Conservation (phyloP, 2,888 invertebrate species). For the Smittia sp. region DNA sequence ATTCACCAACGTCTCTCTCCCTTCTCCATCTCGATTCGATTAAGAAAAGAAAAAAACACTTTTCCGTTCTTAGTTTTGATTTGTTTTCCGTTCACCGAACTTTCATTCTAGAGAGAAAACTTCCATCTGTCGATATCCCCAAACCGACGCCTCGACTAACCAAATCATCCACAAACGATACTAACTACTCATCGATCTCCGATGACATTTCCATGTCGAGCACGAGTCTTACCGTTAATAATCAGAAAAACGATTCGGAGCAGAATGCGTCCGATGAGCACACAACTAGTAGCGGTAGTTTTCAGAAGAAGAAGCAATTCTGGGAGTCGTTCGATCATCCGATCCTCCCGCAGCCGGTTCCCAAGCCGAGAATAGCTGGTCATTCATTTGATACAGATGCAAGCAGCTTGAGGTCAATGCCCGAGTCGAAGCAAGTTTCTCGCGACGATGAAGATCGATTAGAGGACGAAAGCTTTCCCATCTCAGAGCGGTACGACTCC, state of each 20-base stretch:
- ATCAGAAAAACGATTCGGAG: conserved; percentile 21
- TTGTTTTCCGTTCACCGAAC: conserved; percentile 33
- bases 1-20: neutral
- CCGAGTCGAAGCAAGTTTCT: conserved; percentile 23
- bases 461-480: conserved; percentile 42
- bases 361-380: conserved; percentile 20
- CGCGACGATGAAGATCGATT: conserved; percentile 39
- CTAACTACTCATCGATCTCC: conserved; percentile 33
- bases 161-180: conserved; percentile 46
- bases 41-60: neutral
- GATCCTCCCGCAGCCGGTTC: neutral
- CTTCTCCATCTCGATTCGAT: neutral
- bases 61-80: conserved; percentile 26
- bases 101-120: conserved; percentile 51
- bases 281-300: neutral
- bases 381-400: conserved; percentile 38
- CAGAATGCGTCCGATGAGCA: conserved; percentile 18
- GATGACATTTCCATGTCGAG: conserved; percentile 29
- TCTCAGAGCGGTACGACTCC: conserved; percentile 39
- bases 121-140: conserved; percentile 47
- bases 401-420: conserved; percentile 23
- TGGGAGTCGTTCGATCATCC: conserved; percentile 37
- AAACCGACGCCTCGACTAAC: conserved; percentile 56
- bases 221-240: neutral
- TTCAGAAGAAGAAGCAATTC: conserved; percentile 31